Conservation (phyloP, 2,113 vertebrate species). For the Equus przewalskii region DNA sequence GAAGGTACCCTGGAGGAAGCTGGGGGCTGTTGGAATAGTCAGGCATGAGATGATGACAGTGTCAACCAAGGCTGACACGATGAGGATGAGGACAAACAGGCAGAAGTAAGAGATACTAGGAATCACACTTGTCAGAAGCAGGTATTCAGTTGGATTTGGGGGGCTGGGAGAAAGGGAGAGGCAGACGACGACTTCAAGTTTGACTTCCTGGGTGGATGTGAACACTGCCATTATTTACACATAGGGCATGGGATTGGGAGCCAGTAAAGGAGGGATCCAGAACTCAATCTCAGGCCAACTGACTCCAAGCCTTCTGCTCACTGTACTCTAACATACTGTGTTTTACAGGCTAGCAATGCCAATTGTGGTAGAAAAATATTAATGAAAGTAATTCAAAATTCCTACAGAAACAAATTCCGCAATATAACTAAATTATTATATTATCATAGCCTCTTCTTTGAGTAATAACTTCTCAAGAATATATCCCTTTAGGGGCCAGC, state of each 20-base stretch:
- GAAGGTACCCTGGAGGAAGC: neutral
- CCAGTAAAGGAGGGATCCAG: neutral
- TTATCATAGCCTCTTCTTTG: neutral
- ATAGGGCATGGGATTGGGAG: neutral
- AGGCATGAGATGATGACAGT: neutral
- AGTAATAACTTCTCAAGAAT: neutral
- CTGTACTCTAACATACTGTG: neutral
- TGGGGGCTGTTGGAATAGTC: neutral
- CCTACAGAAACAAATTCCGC: neutral
- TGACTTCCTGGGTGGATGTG: neutral
- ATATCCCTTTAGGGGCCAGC: neutral
- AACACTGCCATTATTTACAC: neutral
- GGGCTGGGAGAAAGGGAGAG: neutral
- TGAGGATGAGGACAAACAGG: neutral
- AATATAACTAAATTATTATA: neutral
- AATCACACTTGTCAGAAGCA: neutral
- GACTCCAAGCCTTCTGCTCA: neutral
- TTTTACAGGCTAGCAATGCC: neutral
- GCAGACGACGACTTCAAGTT: neutral
- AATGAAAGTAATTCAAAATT: slow-evolving; percentile 36
- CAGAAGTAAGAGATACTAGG: neutral
- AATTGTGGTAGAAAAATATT: neutral
- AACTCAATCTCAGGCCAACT: neutral
- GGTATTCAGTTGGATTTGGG: neutral
- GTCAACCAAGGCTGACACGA: neutral